Base-by-base conservation (phyloP, 1,140 invertebrate species). In the Antheraea mylitta region DNA sequence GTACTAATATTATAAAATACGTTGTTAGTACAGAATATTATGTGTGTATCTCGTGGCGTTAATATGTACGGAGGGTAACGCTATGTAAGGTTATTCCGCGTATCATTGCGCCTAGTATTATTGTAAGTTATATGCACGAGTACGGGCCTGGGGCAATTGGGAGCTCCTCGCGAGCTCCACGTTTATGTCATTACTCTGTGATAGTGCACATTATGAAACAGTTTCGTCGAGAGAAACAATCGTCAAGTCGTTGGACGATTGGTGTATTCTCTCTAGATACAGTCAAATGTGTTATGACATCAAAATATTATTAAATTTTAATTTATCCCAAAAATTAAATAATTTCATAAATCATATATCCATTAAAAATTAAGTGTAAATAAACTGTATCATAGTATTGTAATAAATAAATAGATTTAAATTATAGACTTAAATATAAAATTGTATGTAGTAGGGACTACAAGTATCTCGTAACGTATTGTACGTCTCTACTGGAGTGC, bases 251-350 rank as follows among this genome's bases (percentile, higher is more conserved):
- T 11, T 9, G 18, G 64, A 45, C 2, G 22, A 18, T 18, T 60
- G 60, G 8, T 60, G 67, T 58, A 53, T 22, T 75, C 72, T 75
- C 75, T 70, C 64, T 70, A 67, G 71, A 78, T 72, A 77, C 82
- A 80, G 75, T 80, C 85, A 65, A 67, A 82, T 89, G 87, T 89
- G 87, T 87, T 88, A 85, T 85, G 82, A 91, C 87, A 87, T 89
- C 86, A 86, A 88, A 89, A 85, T 42, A 66, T 65, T 18, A 71
- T 79, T 81, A 85, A 85, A 86, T 65, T 87, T 88, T 88, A 89
- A 89, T 89, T 90, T 90, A 90, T 91, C 89, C 89, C 89, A 91
- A 91, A 91, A 91, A 91, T 91, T 91, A 90, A 90, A 85, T 91
- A 86, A 88, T 86, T 85, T 84, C 84, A 83, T 89, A 89, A 85